Conservation (phyloP, 2,113 vertebrate species). For the Suricata suricatta region DNA sequence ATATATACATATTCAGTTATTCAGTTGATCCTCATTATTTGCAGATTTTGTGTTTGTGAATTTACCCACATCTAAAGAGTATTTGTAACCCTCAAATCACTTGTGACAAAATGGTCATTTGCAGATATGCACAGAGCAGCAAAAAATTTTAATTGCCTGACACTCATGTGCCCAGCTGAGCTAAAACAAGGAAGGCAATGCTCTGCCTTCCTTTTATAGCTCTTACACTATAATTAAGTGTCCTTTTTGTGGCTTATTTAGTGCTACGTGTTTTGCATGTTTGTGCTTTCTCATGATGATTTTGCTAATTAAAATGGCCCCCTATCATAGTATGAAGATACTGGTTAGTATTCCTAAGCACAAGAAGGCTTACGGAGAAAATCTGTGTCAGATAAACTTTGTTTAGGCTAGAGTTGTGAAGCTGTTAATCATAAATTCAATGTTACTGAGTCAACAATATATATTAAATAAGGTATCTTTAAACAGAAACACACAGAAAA, state of each 20-base stretch:
- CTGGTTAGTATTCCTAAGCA: background rate
- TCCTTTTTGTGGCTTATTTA: background rate
- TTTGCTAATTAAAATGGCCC: slow-evolving; percentile 18
- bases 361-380: background rate
- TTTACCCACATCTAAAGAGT: background rate
- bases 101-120: background rate
- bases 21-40: background rate
- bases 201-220: background rate
- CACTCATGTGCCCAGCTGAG: background rate
- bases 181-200: background rate
- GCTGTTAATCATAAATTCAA: background rate
- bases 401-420: background rate
- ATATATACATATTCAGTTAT: background rate
- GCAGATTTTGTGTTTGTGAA: slow-evolving; percentile 20
- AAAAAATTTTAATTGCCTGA: background rate
- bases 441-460: background rate
- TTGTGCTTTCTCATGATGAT: background rate
- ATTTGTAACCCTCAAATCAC: background rate
- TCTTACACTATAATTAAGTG: background rate
- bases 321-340: background rate
- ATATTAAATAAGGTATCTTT: background rate
- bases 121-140: background rate
- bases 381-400: background rate
- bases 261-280: background rate
- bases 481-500: slow-evolving; percentile 11